These are phyloP conservation scores for Drosophila arizonae DNA, from an alignment of 1,140 invertebrate genomes.

Conservation along the genomic window DNA sequence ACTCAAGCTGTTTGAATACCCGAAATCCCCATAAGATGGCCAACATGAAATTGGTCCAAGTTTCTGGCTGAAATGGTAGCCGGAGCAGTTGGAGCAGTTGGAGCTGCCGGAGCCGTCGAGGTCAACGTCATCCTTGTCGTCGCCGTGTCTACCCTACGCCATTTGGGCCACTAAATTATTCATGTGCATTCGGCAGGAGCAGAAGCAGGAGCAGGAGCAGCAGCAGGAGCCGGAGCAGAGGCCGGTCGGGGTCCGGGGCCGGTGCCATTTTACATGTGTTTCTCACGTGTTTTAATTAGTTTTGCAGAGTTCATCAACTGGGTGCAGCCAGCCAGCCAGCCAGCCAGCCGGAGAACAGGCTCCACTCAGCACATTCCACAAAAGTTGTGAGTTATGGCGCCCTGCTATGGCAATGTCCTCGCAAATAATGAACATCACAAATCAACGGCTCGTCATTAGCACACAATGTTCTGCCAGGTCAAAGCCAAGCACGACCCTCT, in stretches of 20 bases:
- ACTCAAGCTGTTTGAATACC: constrained; percentile 2
- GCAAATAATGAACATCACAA: constrained; percentile 77
- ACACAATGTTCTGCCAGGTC: constrained; percentile 40
- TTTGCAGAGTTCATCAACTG: constrained; percentile 72
- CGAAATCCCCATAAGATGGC: constrained; percentile 27
- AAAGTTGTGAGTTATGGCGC: constrained; percentile 51
- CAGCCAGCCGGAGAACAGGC: neutral
- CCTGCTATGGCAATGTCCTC: constrained; percentile 14
- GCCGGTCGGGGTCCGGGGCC: neutral
- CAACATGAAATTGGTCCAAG: neutral
- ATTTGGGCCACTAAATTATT: constrained; percentile 53
- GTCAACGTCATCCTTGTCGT: constrained; percentile 30
- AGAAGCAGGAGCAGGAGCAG: neutral
- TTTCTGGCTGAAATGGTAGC: neutral
- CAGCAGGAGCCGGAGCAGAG: neutral
- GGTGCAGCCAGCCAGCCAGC: constrained; percentile 4
- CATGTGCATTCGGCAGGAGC: constrained; percentile 49
- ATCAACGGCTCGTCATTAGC: constrained; percentile 72
- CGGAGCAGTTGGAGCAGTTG: neutral
- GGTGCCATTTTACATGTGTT: constrained; percentile 56
- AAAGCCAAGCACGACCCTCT: constrained; percentile 13
- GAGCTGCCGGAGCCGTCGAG: constrained; percentile 12
- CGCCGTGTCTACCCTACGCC: constrained; percentile 2
- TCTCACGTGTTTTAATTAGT: constrained; percentile 78
- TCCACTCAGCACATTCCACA: constrained; percentile 19